These are phyloP conservation scores for Myocastor coypus DNA, from an alignment of 2,113 vertebrate genomes.

Conservation along the genomic window DNA sequence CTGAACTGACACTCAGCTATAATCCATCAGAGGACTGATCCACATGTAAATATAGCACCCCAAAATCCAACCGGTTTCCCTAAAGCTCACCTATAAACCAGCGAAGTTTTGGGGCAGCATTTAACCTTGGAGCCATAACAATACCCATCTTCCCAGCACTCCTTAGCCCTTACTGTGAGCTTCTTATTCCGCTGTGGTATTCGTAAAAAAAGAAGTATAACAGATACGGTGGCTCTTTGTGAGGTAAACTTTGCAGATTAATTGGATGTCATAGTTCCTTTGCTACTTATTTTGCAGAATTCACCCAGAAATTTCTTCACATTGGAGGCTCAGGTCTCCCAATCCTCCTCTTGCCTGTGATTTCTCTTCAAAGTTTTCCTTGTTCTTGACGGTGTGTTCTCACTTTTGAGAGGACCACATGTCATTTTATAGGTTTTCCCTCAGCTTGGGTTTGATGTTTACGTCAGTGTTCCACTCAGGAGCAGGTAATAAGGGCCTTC, in stretches of 20 bases:
- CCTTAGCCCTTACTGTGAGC: neutral
- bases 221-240: neutral
- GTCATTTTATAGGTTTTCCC: neutral
- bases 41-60: neutral
- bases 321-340: no score
- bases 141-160: no score
- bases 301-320: neutral
- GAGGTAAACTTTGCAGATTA: neutral
- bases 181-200: neutral
- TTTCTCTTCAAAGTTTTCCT: neutral
- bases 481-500: neutral
- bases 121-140: neutral
- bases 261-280: neutral
- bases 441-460: neutral
- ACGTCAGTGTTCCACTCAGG: neutral
- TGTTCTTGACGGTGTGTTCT: neutral
- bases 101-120: neutral
- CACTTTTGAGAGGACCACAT: fast-evolving
- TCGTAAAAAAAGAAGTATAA: neutral
- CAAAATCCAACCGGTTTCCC: neutral
- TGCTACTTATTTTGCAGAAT: neutral
- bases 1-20: neutral
- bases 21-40: neutral
- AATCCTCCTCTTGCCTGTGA: neutral
- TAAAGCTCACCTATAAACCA: neutral